Evolutionary conservation across 1,140 invertebrate genomes (phyloP).

Genomic region (Globodera rostochiensis): DNA sequence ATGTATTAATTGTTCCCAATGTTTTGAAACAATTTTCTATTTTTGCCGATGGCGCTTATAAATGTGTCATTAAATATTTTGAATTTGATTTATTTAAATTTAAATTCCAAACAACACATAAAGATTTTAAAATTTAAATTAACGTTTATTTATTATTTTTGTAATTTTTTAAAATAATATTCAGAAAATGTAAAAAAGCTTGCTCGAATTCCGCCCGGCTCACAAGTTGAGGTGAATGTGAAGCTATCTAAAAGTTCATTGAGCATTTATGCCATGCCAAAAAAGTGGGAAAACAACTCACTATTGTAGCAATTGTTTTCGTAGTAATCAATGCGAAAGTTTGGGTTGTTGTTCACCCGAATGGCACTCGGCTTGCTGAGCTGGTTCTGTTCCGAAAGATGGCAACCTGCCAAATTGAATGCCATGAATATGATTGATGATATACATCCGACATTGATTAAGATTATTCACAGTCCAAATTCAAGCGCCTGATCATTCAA

Average conservation of each 20-base stretch:
- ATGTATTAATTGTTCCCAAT: not conserved
- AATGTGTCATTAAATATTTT: too few species aligned
- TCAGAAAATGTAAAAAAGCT: not conserved
- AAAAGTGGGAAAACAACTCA: conserved; percentile 34
- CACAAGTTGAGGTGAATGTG: conserved; percentile 56
- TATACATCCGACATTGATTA: too few species aligned
- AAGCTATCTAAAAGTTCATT: conserved; percentile 56
- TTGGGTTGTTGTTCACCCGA: conserved; percentile 64
- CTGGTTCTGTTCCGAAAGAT: conserved; percentile 62
- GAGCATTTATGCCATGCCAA: not conserved
- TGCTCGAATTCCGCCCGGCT: conserved; percentile 56
- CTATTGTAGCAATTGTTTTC: conserved; percentile 65
- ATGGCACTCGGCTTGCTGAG: conserved; percentile 60
- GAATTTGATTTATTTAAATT: not conserved
- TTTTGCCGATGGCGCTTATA: too few species aligned
- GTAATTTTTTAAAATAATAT: not conserved
- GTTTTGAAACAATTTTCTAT: too few species aligned
- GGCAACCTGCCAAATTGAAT: conserved; percentile 39
- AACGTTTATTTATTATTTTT: not conserved
- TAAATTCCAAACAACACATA: conserved; percentile 27
- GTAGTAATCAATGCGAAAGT: conserved; percentile 64
- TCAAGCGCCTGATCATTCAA: too few species aligned
- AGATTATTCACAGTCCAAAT: too few species aligned
- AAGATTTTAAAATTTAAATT: too few species aligned
- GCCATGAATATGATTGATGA: too few species aligned